Conservation (phyloP, 1,140 invertebrate genomes). For the Plodia interpunctella region DNA sequence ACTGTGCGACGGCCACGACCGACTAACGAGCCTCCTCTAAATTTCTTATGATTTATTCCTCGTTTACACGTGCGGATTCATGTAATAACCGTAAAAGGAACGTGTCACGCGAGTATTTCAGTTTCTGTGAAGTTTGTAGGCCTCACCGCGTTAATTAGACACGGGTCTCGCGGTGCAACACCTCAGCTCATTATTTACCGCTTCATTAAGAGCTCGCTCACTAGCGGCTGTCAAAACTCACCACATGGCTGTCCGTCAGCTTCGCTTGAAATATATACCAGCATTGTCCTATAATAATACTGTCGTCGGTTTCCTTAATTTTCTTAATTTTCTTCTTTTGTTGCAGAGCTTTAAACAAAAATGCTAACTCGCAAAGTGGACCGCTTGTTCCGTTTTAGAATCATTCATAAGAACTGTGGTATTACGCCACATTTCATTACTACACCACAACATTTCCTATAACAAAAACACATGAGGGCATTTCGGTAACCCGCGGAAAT, state of each 20-base stretch:
- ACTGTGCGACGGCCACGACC: conserved; percentile 42
- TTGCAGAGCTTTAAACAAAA: conserved; percentile 32
- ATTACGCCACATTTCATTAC: conserved; percentile 42
- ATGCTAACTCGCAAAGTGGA: conserved; percentile 38
- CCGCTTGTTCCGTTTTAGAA: conserved; percentile 34
- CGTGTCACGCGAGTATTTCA: conserved; percentile 16
- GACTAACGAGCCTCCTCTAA: conserved; percentile 46
- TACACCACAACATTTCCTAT: conserved; percentile 39
- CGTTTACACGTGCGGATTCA: background rate
- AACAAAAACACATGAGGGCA: conserved; percentile 54
- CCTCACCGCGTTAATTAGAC: conserved; percentile 60
- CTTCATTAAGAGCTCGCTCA: conserved; percentile 73
- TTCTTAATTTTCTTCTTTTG: conserved; percentile 36
- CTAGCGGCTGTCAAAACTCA: conserved; percentile 66
- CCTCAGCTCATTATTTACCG: conserved; percentile 73
- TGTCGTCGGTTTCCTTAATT: conserved; percentile 67
- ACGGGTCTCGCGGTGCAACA: conserved; percentile 56
- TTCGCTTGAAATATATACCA: conserved; percentile 62
- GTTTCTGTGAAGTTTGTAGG: conserved; percentile 30
- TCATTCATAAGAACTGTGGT: conserved; percentile 21
- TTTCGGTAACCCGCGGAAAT: conserved; percentile 62
- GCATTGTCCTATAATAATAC: conserved; percentile 65
- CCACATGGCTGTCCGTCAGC: conserved; percentile 49
- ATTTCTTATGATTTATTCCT: background rate
- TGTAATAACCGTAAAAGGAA: conserved; percentile 16